Conservation (phyloP, 2,797 vertebrate species). For the Phataginus tricuspis region DNA sequence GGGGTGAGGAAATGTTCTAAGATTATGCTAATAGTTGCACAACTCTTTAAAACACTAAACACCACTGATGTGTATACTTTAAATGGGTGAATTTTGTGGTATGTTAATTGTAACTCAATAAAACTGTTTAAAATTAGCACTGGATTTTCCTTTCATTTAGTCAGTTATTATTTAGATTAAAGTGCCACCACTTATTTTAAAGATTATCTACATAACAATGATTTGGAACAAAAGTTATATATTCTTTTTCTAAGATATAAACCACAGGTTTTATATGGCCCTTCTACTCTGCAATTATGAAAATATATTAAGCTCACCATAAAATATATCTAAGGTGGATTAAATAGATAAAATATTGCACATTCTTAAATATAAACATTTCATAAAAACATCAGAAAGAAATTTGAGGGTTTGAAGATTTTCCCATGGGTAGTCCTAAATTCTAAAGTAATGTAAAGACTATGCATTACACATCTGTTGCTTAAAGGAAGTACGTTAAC, state of each 20-base stretch:
- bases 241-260: neutral
- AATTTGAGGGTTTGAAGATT: neutral
- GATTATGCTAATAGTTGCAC: neutral
- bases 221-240: neutral
- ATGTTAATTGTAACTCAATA: neutral
- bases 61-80: neutral
- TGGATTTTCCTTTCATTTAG: neutral
- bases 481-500: conserved; percentile 29
- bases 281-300: neutral
- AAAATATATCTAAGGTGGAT: neutral
- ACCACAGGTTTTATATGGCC: neutral
- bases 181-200: neutral
- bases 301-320: neutral
- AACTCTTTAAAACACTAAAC: neutral
- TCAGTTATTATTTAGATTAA: neutral
- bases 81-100: neutral
- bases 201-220: neutral
- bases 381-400: conserved; percentile 11
- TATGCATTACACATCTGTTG: neutral
- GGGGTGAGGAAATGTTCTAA: neutral
- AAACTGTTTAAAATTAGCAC: neutral
- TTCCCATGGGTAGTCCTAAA: neutral
- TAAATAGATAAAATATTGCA: neutral
- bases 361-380: neutral
- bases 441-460: neutral